Evolutionary conservation across 2,797 vertebrate species (phyloP).

Genomic region (Sebastes steindachneri): DNA sequence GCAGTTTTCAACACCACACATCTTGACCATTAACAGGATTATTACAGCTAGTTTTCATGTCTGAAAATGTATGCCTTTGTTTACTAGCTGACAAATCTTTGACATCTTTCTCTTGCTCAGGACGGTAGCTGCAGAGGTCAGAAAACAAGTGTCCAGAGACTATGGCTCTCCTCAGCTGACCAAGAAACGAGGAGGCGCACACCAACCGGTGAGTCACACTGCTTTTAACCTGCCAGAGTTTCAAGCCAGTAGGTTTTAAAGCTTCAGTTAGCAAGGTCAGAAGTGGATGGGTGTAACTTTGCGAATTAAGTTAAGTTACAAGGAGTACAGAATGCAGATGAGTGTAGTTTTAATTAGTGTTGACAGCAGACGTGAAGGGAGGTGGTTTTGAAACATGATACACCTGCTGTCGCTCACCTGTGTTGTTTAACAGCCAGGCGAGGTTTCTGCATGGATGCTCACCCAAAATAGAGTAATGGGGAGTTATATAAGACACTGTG

Average conservation of each 20-base stretch:
- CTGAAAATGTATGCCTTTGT: neutral
- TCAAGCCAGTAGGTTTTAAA: slow-evolving; percentile 1
- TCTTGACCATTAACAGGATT: neutral
- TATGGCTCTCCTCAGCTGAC: slow-evolving; percentile 91
- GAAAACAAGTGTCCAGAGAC: slow-evolving; percentile 92
- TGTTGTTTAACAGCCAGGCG: neutral
- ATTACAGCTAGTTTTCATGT: neutral
- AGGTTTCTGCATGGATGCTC: neutral
- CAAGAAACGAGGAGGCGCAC: slow-evolving; percentile 85
- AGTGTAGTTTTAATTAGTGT: slow-evolving; percentile 1
- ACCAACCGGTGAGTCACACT: slow-evolving; percentile 85
- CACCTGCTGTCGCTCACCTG: neutral
- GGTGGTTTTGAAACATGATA: slow-evolving; percentile 21
- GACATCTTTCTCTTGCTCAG: slow-evolving; percentile 62
- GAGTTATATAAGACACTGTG: neutral
- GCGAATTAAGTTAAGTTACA: neutral
- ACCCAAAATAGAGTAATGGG: neutral
- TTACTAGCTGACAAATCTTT: neutral
- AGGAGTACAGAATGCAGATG: neutral
- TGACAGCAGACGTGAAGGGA: neutral
- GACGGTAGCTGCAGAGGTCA: slow-evolving; percentile 91
- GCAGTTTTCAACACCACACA: neutral
- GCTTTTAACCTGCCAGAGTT: slow-evolving; percentile 33
- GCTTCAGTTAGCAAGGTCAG: neutral
- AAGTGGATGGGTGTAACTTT: slow-evolving; percentile 19